A percentile compares a stretch with the other conserved stretches of the same genome.
These are phyloP conservation scores for Pherbina coryleti DNA, from an alignment of 2,888 invertebrate genomes.

Conservation along the genomic window DNA sequence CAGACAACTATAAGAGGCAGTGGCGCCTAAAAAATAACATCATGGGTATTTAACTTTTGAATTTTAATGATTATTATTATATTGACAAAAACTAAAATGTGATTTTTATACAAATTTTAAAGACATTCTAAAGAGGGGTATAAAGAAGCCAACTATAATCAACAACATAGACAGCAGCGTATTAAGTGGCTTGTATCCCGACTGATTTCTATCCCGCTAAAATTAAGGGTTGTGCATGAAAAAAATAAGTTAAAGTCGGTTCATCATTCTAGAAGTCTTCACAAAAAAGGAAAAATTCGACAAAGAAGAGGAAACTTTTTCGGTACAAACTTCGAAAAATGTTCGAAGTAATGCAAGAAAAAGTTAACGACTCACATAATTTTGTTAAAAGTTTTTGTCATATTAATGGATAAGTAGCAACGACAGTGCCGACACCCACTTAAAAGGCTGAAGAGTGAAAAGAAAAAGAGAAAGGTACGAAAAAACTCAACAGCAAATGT, in stretches of 20 bases:
- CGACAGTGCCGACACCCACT: neutral
- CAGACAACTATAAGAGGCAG: too few relatives aligned
- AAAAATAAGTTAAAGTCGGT: neutral
- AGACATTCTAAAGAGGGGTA: neutral
- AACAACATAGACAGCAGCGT: neutral
- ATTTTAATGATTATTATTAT: too few relatives aligned
- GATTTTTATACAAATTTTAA: too few relatives aligned
- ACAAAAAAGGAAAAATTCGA: neutral
- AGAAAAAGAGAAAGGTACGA: neutral
- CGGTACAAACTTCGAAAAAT: neutral
- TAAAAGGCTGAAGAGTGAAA: neutral
- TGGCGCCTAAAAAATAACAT: too few relatives aligned
- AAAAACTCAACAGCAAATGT: constrained; percentile 7
- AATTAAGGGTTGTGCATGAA: neutral
- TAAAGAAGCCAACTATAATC: neutral
- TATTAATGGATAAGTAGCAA: constrained; percentile 58
- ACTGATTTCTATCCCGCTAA: too few relatives aligned
- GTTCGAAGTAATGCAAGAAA: constrained; percentile 9
- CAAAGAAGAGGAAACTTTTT: neutral
- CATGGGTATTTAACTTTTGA: too few relatives aligned
- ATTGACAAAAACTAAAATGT: too few relatives aligned
- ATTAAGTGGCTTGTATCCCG: too few relatives aligned
- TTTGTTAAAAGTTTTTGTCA: constrained; percentile 61
- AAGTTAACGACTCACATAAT: constrained; percentile 57
- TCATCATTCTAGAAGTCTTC: neutral